Evolutionary conservation across 2,888 invertebrate species (phyloP), one percentile per base, ranked within the genome.

Genomic region (Anagyrus pseudococci): DNA sequence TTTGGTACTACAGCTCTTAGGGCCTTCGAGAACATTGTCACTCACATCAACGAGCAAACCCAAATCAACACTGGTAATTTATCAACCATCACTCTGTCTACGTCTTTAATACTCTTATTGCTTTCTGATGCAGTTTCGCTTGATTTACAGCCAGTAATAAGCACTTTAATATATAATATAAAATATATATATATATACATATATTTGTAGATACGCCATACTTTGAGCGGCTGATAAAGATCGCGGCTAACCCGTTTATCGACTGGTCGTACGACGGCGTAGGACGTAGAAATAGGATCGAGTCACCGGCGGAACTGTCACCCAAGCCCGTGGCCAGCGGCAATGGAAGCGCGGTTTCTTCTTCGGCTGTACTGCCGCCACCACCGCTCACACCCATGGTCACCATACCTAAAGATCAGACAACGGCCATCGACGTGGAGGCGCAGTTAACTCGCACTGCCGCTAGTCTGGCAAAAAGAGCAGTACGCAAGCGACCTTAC

Each of bases 11-110:
- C 91, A 0, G 88, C 94, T 0, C 85, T 89, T 0, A 87, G 88
- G 71, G 90, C 93, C 0, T 95, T 93, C 75, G 91, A 93, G 74
- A 91, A 91, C 74, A 89, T 94, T 49, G 87, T 93, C 2, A 72
- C 83, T 1, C 93, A 95, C 77, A 86, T 94, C 52, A 86, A 91
- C 0, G 91, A 93, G 73, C 92, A 93, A 78, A 93, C 93, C 0
- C 85, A 86, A 68, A 80, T 87, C 56, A 90, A 92, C 25, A 80
- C 84, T 6, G 87, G 86, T 72, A 86, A 87, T 69, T 84, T 2
- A 37, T 2, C 33, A 37, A 13, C 4, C 3, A 37, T 13, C n/a
- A n/a, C n/a, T n/a, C n/a, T n/a, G n/a, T n/a, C n/a, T n/a, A n/a
- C n/a, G n/a, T n/a, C n/a, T n/a, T n/a, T n/a, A n/a, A n/a, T n/a